These are phyloP conservation scores for Zophobas atratus DNA, from an alignment of 1,140 invertebrate genomes.

Conservation along the genomic window DNA sequence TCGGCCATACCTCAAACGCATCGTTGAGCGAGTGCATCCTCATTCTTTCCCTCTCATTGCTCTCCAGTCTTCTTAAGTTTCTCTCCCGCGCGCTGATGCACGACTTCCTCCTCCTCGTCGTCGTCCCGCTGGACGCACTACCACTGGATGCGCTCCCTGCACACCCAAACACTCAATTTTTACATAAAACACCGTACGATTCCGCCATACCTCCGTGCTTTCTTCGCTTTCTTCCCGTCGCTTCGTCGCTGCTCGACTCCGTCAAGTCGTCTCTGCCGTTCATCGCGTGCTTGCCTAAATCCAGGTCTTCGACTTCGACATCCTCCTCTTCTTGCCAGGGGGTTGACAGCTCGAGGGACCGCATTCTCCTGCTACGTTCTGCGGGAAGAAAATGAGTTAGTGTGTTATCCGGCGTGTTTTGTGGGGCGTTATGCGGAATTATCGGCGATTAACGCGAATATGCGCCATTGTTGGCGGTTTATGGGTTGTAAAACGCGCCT, in stretches of 20 bases:
- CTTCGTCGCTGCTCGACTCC: slow-evolving; percentile 66
- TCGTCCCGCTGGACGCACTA: slow-evolving; percentile 63
- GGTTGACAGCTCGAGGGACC: slow-evolving; percentile 65
- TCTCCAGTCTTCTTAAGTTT: slow-evolving; percentile 88
- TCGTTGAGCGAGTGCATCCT: slow-evolving; percentile 94
- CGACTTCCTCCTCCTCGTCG: slow-evolving; percentile 70
- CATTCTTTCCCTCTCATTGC: slow-evolving; percentile 92
- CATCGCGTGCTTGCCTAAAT: slow-evolving; percentile 62
- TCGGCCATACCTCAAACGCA: slow-evolving; percentile 84
- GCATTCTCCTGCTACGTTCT: slow-evolving; percentile 58
- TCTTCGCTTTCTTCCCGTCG: slow-evolving; percentile 64
- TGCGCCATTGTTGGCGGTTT: not conserved
- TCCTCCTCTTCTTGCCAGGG: slow-evolving; percentile 68
- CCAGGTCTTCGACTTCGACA: slow-evolving; percentile 65
- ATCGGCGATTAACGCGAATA: not conserved
- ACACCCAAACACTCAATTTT: slow-evolving; percentile 1
- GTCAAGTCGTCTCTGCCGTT: slow-evolving; percentile 65
- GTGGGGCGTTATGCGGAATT: not conserved
- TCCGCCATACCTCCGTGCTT: slow-evolving; percentile 64
- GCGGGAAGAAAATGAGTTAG: not conserved
- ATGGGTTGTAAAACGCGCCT: not conserved
- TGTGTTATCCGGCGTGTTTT: not conserved
- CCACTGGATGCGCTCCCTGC: slow-evolving; percentile 66
- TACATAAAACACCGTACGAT: not conserved
- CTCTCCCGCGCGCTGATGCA: slow-evolving; percentile 84